Percentiles rank a stretch among this genome's conserved stretches.
Conservation (phyloP, 2,888 invertebrate genomes). For the Spialia ferax region DNA sequence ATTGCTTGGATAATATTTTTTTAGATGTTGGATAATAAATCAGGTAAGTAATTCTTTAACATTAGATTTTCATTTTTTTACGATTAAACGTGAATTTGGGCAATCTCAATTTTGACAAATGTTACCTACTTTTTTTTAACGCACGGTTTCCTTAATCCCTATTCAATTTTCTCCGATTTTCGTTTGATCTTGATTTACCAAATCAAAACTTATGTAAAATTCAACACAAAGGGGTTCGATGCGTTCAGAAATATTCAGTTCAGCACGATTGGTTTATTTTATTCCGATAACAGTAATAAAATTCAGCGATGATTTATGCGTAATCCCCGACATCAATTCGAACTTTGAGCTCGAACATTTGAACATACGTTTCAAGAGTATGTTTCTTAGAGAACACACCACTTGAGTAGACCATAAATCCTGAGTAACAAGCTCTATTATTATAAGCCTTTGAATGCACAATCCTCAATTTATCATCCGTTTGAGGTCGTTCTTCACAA, state of each 20-base stretch:
- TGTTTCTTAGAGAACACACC: constrained; percentile 29
- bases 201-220: constrained; percentile 1
- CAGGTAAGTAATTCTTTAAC: too few relatives aligned
- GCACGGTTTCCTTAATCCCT: too few relatives aligned
- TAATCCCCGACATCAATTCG: constrained; percentile 24
- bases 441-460: constrained; percentile 31
- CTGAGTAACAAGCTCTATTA: constrained; percentile 25
- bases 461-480: constrained; percentile 27
- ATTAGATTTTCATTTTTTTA: too few relatives aligned
- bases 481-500: constrained; percentile 18
- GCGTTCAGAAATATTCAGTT: neutral
- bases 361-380: constrained; percentile 23
- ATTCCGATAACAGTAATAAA: constrained; percentile 4
- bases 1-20: neutral
- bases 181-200: neutral
- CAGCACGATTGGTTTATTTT: neutral
- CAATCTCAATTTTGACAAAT: neutral
- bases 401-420: constrained; percentile 36
- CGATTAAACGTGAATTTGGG: neutral
- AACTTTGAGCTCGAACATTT: constrained; percentile 22
- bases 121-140: too few relatives aligned
- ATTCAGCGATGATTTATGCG: constrained; percentile 19
- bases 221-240: neutral
- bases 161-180: neutral
- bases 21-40: neutral